A percentile compares a stretch with the other conserved stretches of the same genome.
Evolutionary conservation across 2,797 vertebrate species (phyloP).

Genomic region (Nannoperca australis): DNA sequence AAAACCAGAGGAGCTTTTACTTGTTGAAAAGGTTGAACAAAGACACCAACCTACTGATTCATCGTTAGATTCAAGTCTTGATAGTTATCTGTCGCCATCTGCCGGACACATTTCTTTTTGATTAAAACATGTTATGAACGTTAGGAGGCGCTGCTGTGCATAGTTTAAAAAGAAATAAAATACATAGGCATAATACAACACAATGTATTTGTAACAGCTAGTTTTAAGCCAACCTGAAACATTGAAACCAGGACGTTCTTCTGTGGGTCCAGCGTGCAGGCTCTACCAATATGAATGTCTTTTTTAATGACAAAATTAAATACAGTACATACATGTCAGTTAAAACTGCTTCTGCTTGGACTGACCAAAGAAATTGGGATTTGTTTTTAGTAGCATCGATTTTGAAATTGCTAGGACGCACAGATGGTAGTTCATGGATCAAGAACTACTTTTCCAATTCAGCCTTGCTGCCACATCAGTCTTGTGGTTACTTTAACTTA

Average conservation of each 20-base stretch:
- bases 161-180: not conserved
- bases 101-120: slow-evolving; percentile 21
- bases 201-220: not conserved
- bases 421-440: not conserved
- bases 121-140: not conserved
- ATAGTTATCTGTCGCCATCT: slow-evolving; percentile 54
- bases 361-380: too few relatives aligned
- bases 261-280: not conserved
- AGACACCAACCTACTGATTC: not conserved
- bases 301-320: not conserved
- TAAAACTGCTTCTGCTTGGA: not conserved
- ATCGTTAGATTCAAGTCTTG: too few relatives aligned
- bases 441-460: not conserved
- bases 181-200: too few relatives aligned
- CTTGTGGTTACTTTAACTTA: not conserved
- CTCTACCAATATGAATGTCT: not conserved
- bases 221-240: not conserved
- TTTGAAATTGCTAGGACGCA: too few relatives aligned
- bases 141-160: not conserved
- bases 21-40: not conserved
- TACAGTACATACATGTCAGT: not conserved
- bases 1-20: not conserved
- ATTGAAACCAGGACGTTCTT: not conserved
- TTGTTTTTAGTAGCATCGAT: not conserved
- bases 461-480: not conserved